Evolutionary conservation across 2,113 vertebrate species (phyloP).

Genomic region (Pelvicachromis taeniatus): DNA sequence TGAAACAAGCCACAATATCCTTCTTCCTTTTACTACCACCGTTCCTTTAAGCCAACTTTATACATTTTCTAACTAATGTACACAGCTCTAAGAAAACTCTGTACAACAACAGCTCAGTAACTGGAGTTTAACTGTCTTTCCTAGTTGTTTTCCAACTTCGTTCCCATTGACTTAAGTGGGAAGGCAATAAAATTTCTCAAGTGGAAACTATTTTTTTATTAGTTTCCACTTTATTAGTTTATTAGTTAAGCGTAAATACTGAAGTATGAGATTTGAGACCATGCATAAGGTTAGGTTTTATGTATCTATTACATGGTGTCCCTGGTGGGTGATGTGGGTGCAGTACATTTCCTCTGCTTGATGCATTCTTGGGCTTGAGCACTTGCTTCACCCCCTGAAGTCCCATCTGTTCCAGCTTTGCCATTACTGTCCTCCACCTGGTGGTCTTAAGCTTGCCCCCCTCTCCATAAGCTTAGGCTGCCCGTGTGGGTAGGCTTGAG

Average conservation of each 20-base stretch:
- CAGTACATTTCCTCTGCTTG: too few relatives aligned
- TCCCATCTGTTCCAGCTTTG: neutral
- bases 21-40: rapidly evolving
- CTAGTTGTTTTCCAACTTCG: neutral
- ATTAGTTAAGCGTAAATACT: neutral
- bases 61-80: neutral
- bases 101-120: neutral
- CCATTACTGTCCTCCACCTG: neutral
- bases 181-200: neutral
- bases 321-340: neutral
- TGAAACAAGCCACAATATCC: neutral
- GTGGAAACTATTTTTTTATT: neutral
- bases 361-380: neutral
- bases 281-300: neutral
- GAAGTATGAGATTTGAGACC: neutral
- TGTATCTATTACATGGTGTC: neutral
- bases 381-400: neutral
- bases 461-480: neutral
- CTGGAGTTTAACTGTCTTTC: neutral
- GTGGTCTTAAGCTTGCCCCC: neutral
- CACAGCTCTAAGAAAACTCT: neutral
- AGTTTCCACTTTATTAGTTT: too few relatives aligned
- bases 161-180: neutral
- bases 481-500: neutral
- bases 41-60: neutral